phyloP scores from a whole-genome alignment of 2,888 invertebrate genomes.

The Phyllotreta cruciferae region DNA sequence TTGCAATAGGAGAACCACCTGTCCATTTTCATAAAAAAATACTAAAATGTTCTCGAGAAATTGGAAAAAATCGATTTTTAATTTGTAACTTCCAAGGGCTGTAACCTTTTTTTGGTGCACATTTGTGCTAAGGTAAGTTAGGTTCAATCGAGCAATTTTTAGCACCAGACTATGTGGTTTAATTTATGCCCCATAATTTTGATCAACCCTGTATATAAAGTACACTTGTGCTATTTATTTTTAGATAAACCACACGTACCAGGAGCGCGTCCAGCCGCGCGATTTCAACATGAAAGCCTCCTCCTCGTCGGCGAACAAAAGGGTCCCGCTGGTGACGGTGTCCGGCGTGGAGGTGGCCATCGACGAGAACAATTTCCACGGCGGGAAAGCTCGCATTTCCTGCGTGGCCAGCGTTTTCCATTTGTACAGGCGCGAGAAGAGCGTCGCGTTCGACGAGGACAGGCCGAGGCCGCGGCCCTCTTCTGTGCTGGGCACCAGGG shows the following conservation, averaged over 20 bases:
- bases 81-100: too few species aligned
- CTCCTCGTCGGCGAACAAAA: constrained; percentile 12
- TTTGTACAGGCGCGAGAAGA: constrained; percentile 69
- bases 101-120: too few species aligned
- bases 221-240: constrained; percentile 40
- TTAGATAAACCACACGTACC: constrained; percentile 51
- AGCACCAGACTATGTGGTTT: too few species aligned
- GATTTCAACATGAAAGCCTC: constrained; percentile 42
- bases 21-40: too few species aligned
- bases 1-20: too few species aligned
- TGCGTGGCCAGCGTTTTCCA: constrained; percentile 75
- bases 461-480: constrained; percentile 77
- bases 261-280: constrained; percentile 39
- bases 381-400: constrained; percentile 69
- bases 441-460: constrained; percentile 74
- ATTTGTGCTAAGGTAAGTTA: too few species aligned
- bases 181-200: too few species aligned
- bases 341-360: constrained; percentile 67
- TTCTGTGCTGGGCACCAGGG: constrained; percentile 75
- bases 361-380: constrained; percentile 69
- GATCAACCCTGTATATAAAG: too few species aligned
- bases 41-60: too few species aligned
- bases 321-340: constrained; percentile 32
- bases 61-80: too few species aligned
- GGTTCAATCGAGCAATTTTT: too few species aligned